Evolutionary conservation across 2,888 invertebrate species (phyloP).

Genomic region (Agriopis aurantiaria): DNA sequence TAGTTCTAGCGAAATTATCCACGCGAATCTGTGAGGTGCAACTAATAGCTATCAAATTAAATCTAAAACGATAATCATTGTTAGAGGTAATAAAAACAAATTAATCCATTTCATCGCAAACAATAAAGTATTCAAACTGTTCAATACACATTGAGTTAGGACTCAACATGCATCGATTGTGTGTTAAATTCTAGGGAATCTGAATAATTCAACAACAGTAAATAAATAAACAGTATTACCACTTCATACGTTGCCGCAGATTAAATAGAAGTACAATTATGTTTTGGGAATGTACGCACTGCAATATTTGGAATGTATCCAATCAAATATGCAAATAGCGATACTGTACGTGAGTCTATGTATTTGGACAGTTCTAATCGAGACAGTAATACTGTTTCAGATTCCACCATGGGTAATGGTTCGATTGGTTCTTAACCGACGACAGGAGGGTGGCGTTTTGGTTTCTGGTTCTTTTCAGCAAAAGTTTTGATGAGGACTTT

Average conservation of each 20-base stretch:
- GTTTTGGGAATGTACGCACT: slow-evolving; percentile 55
- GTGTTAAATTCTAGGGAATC: background rate
- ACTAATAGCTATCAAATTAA: no score
- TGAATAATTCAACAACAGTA: slow-evolving; percentile 11
- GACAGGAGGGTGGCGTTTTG: no score
- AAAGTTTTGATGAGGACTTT: no score
- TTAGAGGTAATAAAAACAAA: no score
- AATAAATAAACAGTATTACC: slow-evolving; percentile 23
- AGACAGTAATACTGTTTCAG: slow-evolving; percentile 9
- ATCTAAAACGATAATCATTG: no score
- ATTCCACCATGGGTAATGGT: background rate
- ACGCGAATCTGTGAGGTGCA: no score
- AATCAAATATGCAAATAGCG: slow-evolving; percentile 73
- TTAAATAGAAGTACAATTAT: slow-evolving; percentile 32
- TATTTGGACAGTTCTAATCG: background rate
- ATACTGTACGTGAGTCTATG: slow-evolving; percentile 42
- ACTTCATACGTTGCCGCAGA: slow-evolving; percentile 11
- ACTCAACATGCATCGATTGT: no score
- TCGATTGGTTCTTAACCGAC: no score
- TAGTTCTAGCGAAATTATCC: no score
- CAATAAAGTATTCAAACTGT: background rate
- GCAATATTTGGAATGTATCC: slow-evolving; percentile 60
- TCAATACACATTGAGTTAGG: background rate
- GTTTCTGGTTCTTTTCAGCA: no score
- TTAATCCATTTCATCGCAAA: background rate